Evolutionary conservation across 1,140 invertebrate species (phyloP).

Genomic region (Heliconius nattereri): DNA sequence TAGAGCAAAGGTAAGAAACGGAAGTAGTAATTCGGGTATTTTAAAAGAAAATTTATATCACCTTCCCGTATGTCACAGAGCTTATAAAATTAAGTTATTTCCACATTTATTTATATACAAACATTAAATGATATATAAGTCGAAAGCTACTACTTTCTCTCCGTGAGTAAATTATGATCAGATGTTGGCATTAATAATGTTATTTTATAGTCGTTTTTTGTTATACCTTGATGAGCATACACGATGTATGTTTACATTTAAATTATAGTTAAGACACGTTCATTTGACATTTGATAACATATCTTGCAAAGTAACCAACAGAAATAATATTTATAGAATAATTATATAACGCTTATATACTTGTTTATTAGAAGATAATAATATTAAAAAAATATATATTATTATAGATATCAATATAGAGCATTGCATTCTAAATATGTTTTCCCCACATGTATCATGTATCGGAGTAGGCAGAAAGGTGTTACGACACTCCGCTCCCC

Average conservation of each 20-base stretch:
- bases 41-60: too few relatives aligned
- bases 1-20: too few relatives aligned
- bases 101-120: neutral
- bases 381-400: too few relatives aligned
- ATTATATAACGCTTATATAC: neutral
- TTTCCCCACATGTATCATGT: too few relatives aligned
- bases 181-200: neutral
- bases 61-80: too few relatives aligned
- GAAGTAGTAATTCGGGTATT: too few relatives aligned
- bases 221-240: neutral
- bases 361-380: neutral
- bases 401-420: too few relatives aligned
- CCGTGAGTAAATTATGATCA: conserved; percentile 14
- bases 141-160: conserved; percentile 17
- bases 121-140: conserved; percentile 14
- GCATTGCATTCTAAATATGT: too few relatives aligned
- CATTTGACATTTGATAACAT: neutral
- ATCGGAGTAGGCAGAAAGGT: too few relatives aligned
- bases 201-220: neutral
- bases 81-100: too few relatives aligned
- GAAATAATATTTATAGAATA: neutral
- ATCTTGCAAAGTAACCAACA: neutral
- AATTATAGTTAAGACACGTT: conserved; percentile 20
- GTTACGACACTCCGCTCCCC: too few relatives aligned
- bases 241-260: neutral